A percentile compares a stretch with the other conserved stretches of the same genome.
These are phyloP conservation scores for Holcopasites calliopsidis DNA, from an alignment of 1,140 invertebrate species.

Conservation along the genomic window DNA sequence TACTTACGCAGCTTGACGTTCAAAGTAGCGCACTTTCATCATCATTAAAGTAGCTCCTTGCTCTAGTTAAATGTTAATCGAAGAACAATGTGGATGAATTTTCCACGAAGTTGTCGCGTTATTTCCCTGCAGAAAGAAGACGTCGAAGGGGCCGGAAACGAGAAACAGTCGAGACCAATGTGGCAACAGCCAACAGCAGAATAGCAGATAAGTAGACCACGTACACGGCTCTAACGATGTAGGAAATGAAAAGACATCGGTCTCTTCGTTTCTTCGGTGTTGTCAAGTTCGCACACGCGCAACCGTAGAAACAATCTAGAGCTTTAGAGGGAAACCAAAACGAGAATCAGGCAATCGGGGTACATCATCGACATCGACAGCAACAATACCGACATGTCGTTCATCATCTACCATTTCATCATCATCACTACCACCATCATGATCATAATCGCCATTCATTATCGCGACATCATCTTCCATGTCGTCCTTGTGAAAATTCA, in stretches of 20 bases:
- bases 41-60: background rate
- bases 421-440: conserved; percentile 39
- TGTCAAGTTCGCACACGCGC: conserved; percentile 65
- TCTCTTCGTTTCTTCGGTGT: conserved; percentile 66
- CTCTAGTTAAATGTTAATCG: background rate
- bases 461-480: conserved; percentile 39
- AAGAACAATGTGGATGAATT: background rate
- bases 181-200: conserved; percentile 33
- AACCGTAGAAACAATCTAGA: conserved; percentile 67
- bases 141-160: conserved; percentile 16
- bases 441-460: conserved; percentile 51
- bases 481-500: conserved; percentile 11
- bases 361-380: conserved; percentile 36
- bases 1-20: no score
- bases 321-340: conserved; percentile 44
- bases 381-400: conserved; percentile 52
- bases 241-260: conserved; percentile 45
- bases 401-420: conserved; percentile 44
- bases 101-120: background rate
- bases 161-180: conserved; percentile 37
- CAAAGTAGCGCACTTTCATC: background rate
- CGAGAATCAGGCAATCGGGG: conserved; percentile 32
- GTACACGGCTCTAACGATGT: conserved; percentile 39
- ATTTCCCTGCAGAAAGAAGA: conserved; percentile 29
- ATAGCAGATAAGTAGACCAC: conserved; percentile 72